phyloP scores from a whole-genome alignment of 2,113 vertebrate genomes.

The Turdus rufiventris region DNA sequence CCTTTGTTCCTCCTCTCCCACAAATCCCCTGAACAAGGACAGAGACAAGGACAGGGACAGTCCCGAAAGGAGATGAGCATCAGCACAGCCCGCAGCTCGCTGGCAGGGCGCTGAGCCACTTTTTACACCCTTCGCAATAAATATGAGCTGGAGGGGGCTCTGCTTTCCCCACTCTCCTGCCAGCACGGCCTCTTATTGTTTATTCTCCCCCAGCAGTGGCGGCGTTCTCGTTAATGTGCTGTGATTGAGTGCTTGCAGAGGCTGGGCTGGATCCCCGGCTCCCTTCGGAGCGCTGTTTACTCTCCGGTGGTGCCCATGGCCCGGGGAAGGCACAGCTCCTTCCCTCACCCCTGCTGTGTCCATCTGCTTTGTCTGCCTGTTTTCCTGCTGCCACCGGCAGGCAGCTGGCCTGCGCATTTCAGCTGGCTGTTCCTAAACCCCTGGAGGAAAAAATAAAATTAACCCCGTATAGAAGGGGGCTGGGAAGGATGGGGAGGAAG shows the following conservation, averaged over 20 bases:
- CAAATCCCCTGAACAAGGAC: background rate
- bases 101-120: conserved; percentile 19
- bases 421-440: conserved; percentile 49
- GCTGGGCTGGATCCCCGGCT: background rate
- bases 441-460: conserved; percentile 60
- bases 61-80: background rate
- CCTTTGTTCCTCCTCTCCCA: background rate
- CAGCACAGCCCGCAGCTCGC: background rate
- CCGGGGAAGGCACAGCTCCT: conserved; percentile 53
- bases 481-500: conserved; percentile 5
- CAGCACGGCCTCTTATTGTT: conserved; percentile 49
- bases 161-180: conserved; percentile 39
- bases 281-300: conserved; percentile 65
- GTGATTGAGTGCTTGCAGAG: conserved; percentile 52
- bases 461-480: conserved; percentile 37
- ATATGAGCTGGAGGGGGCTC: conserved; percentile 36
- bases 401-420: conserved; percentile 63
- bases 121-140: conserved; percentile 51
- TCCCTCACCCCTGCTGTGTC: conserved; percentile 66
- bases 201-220: conserved; percentile 43
- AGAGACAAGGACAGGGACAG: background rate
- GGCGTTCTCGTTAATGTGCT: conserved; percentile 56
- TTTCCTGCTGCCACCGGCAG: conserved; percentile 66
- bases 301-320: conserved; percentile 57
- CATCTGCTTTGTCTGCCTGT: conserved; percentile 69